Conservation (phyloP, 2,797 vertebrate genomes). For the Geotrypetes seraphini region DNA sequence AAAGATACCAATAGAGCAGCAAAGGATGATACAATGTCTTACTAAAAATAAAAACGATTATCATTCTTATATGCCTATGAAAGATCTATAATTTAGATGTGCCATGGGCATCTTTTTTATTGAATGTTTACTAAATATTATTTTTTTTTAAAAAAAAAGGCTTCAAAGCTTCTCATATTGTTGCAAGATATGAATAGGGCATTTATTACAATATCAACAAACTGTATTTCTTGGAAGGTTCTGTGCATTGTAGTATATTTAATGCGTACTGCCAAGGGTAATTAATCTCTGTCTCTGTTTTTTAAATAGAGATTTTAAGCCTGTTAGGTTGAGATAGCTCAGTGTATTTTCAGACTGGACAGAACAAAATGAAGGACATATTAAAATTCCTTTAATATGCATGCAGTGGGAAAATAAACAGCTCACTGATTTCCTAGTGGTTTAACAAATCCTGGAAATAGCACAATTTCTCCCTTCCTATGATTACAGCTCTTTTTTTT, state of each 20-base stretch:
- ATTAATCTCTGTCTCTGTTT: constrained; percentile 10
- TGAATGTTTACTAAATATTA: constrained; percentile 14
- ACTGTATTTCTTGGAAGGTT: neutral
- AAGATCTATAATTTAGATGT: constrained; percentile 7
- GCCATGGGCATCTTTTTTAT: neutral
- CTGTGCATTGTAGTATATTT: neutral
- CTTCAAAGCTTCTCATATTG: constrained; percentile 1
- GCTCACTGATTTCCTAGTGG: too few species aligned
- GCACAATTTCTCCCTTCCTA: too few species aligned
- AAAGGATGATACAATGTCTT: neutral
- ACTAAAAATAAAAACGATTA: neutral
- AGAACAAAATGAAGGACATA: constrained; percentile 3
- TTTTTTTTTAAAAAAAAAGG: constrained; percentile 9
- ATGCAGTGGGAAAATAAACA: neutral
- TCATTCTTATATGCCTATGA: neutral
- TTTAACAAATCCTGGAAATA: too few species aligned
- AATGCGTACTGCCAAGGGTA: constrained; percentile 1
- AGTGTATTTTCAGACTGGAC: neutral
- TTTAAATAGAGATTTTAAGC: constrained; percentile 1
- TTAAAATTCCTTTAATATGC: neutral
- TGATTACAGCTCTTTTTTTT: too few species aligned
- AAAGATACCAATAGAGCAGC: constrained; percentile 8
- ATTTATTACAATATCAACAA: constrained; percentile 5
- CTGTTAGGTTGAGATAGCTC: neutral
- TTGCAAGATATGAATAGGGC: constrained; percentile 1